Evolutionary conservation across 2,797 vertebrate species (phyloP).

Genomic region (Alcedo quadribrachys): DNA sequence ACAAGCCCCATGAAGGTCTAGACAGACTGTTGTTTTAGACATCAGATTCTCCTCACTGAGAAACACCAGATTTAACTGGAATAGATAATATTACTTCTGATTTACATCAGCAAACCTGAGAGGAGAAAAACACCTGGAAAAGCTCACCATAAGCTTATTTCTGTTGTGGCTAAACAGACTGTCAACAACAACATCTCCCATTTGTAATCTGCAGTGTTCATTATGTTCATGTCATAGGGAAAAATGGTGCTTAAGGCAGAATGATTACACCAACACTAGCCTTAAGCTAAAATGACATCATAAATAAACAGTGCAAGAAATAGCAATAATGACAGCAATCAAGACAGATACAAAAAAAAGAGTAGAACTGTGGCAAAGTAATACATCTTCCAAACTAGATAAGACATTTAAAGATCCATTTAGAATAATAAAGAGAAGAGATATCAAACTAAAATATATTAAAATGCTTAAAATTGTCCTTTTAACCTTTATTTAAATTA

Average conservation of each 20-base stretch:
- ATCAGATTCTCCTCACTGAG: background rate
- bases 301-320: conserved; percentile 38
- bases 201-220: background rate
- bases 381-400: background rate
- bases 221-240: background rate
- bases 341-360: background rate
- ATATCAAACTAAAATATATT: background rate
- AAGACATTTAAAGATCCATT: background rate
- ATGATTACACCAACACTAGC: conserved; percentile 32
- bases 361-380: background rate
- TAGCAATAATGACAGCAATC: background rate
- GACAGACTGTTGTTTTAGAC: background rate
- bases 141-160: background rate
- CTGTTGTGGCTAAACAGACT: conserved; percentile 13
- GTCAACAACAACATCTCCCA: conserved; percentile 3
- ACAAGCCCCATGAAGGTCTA: background rate
- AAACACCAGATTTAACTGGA: background rate
- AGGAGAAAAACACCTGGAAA: background rate
- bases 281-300: conserved; percentile 46
- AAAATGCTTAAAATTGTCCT: conserved; percentile 14
- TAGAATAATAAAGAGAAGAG: conserved; percentile 24
- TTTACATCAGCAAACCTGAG: background rate
- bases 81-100: background rate
- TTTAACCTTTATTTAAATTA: conserved; percentile 52
- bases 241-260: conserved; percentile 57